A percentile compares a stretch with the other conserved stretches of the same genome.
These are phyloP conservation scores for Lasioglossum morio DNA, from an alignment of 2,888 invertebrate genomes.

Conservation along the genomic window DNA sequence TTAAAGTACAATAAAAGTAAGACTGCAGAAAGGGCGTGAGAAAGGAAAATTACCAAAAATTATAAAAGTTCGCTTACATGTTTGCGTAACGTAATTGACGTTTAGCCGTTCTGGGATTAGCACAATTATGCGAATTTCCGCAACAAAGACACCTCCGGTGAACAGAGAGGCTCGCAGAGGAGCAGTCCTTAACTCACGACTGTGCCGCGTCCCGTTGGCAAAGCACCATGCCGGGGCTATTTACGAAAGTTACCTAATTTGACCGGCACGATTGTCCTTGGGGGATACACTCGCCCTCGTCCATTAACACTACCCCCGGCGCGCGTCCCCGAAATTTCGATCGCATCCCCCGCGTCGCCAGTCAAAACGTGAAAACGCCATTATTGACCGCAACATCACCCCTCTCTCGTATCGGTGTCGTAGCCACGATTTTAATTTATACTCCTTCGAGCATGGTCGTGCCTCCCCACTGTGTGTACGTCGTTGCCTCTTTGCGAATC, in stretches of 20 bases:
- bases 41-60: neutral
- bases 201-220: constrained; percentile 25
- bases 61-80: neutral
- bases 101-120: neutral
- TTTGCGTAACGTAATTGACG: neutral
- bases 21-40: no score
- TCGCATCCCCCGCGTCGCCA: constrained; percentile 58
- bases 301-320: constrained; percentile 71
- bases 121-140: constrained; percentile 14
- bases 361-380: constrained; percentile 74
- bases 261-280: constrained; percentile 73
- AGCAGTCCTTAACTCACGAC: constrained; percentile 46
- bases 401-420: constrained; percentile 51
- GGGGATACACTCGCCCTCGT: constrained; percentile 71
- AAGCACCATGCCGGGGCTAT: constrained; percentile 63
- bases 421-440: constrained; percentile 55
- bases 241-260: constrained; percentile 74
- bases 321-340: constrained; percentile 66
- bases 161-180: constrained; percentile 15
- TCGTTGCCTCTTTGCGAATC: neutral
- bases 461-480: neutral
- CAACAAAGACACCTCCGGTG: neutral
- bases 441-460: neutral
- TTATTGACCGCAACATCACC: constrained; percentile 69
- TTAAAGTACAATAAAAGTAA: no score